phyloP scores from a whole-genome alignment of 2,113 vertebrate genomes.

The Cercocebus atys region DNA sequence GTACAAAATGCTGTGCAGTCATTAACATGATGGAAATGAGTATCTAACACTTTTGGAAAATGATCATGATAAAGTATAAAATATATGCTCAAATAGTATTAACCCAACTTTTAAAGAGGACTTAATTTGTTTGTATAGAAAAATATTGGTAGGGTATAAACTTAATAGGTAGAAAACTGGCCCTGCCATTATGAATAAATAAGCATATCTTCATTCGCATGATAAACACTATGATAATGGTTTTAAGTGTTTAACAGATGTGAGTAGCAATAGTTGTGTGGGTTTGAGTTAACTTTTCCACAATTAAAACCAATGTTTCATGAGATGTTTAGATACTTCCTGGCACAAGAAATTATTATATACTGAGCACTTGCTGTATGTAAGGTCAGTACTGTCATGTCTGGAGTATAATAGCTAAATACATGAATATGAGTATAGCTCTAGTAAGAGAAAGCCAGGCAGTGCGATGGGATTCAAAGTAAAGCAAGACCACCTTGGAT shows the following conservation, averaged over 20 bases:
- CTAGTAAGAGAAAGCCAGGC: background rate
- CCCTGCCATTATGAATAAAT: background rate
- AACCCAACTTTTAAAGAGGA: background rate
- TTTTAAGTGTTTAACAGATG: background rate
- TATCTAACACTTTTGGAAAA: background rate
- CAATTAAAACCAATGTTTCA: background rate
- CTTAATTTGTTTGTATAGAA: background rate
- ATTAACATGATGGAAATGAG: background rate
- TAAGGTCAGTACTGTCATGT: background rate
- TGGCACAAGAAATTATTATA: background rate
- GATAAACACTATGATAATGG: background rate
- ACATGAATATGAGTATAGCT: fast-evolving
- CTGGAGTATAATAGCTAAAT: background rate
- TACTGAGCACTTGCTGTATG: background rate
- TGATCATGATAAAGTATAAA: background rate
- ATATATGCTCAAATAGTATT: background rate
- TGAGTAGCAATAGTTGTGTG: background rate
- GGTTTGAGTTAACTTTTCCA: background rate
- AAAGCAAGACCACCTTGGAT: background rate
- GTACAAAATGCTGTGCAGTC: background rate
- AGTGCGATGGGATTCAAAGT: background rate
- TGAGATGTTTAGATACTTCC: background rate
- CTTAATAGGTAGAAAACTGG: background rate
- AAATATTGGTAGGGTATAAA: background rate
- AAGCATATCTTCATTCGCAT: background rate